A percentile compares a stretch with the other conserved stretches of the same genome.
Evolutionary conservation across 1,140 invertebrate species (phyloP).

Genomic region (Drosophila guanche): DNA sequence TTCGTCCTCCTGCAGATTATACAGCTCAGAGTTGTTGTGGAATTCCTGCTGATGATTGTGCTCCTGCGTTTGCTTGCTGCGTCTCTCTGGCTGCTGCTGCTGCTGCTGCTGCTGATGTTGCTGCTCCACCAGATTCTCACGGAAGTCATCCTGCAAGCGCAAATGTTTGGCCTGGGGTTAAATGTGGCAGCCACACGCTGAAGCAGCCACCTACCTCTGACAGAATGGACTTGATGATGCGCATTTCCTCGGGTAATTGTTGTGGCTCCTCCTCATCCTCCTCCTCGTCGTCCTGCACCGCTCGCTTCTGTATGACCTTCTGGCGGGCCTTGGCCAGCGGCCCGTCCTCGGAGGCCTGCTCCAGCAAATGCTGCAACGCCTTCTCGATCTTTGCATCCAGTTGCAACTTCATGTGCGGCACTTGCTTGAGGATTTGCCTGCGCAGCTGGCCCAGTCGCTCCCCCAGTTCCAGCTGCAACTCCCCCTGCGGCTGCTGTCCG

Average conservation of each 20-base stretch:
- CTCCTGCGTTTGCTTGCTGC: background rate
- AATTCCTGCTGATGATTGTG: background rate
- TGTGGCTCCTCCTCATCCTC: background rate
- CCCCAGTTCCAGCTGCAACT: constrained; percentile 5
- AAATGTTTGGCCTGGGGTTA: constrained; percentile 25
- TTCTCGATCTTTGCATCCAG: constrained; percentile 68
- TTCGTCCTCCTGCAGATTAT: constrained; percentile 4
- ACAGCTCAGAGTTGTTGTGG: constrained; percentile 18
- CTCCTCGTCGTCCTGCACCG: background rate
- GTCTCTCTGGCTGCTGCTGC: background rate
- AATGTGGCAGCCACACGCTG: too few relatives aligned
- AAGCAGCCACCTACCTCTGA: constrained; percentile 47
- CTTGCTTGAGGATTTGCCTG: constrained; percentile 46
- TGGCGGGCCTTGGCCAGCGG: constrained; percentile 61
- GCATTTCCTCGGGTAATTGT: constrained; percentile 39
- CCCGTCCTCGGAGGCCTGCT: constrained; percentile 52
- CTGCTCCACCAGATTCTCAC: constrained; percentile 62
- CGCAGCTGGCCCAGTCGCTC: constrained; percentile 54
- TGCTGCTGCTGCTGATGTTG: constrained; percentile 29
- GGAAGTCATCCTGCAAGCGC: constrained; percentile 69
- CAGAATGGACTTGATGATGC: constrained; percentile 64
- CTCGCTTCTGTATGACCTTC: constrained; percentile 51
- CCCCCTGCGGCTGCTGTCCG: constrained; percentile 3
- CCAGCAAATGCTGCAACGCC: constrained; percentile 57
- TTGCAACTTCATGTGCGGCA: constrained; percentile 60